phyloP scores from a whole-genome alignment of 2,888 invertebrate genomes.

The Netelia inedita region DNA sequence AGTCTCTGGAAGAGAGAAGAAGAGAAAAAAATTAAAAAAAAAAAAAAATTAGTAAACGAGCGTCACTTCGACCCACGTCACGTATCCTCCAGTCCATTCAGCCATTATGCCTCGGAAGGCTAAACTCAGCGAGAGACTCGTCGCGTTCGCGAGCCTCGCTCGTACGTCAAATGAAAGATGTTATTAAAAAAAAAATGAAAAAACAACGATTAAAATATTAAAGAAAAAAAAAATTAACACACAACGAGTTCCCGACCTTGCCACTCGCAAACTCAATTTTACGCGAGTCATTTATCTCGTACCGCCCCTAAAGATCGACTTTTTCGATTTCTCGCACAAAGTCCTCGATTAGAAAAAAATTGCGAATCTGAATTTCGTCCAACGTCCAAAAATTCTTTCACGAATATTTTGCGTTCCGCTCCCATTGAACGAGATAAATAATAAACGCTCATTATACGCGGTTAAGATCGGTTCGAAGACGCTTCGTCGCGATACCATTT shows the following conservation, averaged over 20 bases:
- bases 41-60: conserved; percentile 46
- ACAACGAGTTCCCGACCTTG: conserved; percentile 22
- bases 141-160: neutral
- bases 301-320: neutral
- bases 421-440: neutral
- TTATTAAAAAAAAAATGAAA: conserved; percentile 17
- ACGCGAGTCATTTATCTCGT: neutral
- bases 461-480: neutral
- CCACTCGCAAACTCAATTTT: neutral
- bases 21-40: conserved; percentile 20
- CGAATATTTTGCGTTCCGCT: too few species aligned
- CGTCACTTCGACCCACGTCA: conserved; percentile 63
- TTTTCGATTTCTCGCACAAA: neutral
- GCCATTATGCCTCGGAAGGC: conserved; percentile 36
- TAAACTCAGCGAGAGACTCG: conserved; percentile 3
- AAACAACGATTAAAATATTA: neutral
- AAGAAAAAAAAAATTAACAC: conserved; percentile 15
- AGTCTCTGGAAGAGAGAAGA: conserved; percentile 7
- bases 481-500: neutral
- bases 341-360: neutral
- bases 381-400: neutral
- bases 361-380: neutral
- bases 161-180: conserved; percentile 10
- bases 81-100: conserved; percentile 35
- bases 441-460: neutral